Base-by-base conservation (phyloP, 2,113 vertebrate genomes). In the Heterotis niloticus region DNA sequence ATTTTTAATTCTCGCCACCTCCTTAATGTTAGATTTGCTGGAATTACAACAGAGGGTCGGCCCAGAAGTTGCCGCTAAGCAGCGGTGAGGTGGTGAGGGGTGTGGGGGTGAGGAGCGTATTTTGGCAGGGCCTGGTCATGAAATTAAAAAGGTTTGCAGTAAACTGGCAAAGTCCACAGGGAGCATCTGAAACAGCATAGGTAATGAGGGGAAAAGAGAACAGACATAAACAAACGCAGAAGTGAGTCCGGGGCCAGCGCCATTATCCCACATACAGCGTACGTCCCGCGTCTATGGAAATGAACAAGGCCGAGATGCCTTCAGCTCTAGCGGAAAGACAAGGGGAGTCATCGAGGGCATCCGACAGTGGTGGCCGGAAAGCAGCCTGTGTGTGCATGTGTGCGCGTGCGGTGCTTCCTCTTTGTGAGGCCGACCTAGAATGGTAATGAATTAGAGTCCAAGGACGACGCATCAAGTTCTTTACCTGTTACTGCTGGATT, bases 141-240 rank as follows among this genome's bases (percentile, higher is more conserved):
- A 92, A 92, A 93, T 91, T 88, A 82, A 29, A 90, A 91, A 92
- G 88, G 85, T 90, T 84, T 87, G 89, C 88, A 91, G 91, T 91
- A 91, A 92, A 92, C 90, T 88, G 82, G 85, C 89, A 88, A 85
- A 91, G 88, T 86, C 88, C 91, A 90, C 85, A 84, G 91, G 88
- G 90, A 92, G 90, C 90, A 84, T 84, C 91, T 94, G 90, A 94
- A 94, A 94, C 88, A 91, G 92, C 90, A 94, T 93, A 88, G 90
- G 89, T 94, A 93, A 95, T 93, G 90, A 94, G 88, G 91, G 91
- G 94, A 97, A 96, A 96, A 95, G 92, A 95, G 94, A 94, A 93
- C 88, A 94, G 95, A 92, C 92, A 92, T 88, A 93, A 94, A 92
- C 92, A 95, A 92, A 90, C 88, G 85, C 90, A 90, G 91, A 93